Conservation (phyloP, 2,888 invertebrate genomes). For the Pyrrhosoma nymphula region DNA sequence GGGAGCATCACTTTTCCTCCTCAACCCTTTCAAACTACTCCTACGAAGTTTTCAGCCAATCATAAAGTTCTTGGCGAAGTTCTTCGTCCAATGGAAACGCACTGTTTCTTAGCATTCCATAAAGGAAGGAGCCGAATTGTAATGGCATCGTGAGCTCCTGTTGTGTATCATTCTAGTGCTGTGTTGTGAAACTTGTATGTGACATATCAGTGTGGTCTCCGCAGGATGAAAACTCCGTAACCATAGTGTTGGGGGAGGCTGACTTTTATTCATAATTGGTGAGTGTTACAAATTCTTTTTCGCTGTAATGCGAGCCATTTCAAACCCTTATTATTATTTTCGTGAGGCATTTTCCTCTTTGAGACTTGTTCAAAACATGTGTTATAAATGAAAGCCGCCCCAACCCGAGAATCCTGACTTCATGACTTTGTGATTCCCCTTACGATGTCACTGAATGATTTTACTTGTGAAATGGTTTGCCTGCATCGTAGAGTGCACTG, state of each 20-base stretch:
- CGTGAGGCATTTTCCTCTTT: background rate
- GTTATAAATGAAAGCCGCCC: background rate
- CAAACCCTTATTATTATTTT: background rate
- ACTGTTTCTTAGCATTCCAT: conserved; percentile 53
- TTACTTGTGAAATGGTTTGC: background rate
- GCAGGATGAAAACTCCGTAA: conserved; percentile 33
- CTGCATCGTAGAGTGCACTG: too few relatives aligned
- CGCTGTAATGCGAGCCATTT: background rate
- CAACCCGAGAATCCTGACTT: background rate
- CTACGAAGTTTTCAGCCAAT: conserved; percentile 62
- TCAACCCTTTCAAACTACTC: conserved; percentile 30
- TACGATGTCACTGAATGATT: background rate
- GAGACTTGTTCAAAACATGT: background rate
- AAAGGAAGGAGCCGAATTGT: conserved; percentile 58
- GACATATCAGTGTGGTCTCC: background rate
- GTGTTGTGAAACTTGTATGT: conserved; percentile 49
- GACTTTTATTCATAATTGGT: conserved; percentile 46
- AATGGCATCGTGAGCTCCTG: conserved; percentile 54
- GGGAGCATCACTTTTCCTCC: background rate
- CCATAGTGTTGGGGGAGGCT: conserved; percentile 29
- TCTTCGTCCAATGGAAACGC: conserved; percentile 56
- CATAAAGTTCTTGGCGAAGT: conserved; percentile 28
- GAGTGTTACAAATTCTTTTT: background rate
- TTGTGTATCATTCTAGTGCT: conserved; percentile 25
- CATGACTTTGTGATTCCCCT: background rate